Evolutionary conservation across 1,140 invertebrate genomes (phyloP).

Genomic region (Reticulitermes speratus): DNA sequence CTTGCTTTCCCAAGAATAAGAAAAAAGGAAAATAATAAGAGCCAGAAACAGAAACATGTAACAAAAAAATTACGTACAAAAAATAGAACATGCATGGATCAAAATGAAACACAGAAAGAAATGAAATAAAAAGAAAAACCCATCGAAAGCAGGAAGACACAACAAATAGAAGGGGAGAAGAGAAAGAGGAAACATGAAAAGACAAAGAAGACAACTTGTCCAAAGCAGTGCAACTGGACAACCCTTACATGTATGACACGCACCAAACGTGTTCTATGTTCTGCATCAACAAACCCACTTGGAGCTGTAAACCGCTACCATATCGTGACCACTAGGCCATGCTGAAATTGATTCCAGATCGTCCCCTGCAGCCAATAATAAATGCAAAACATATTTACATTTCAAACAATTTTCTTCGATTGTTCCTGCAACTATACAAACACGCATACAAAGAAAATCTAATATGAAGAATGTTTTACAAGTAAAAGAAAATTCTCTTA

Average conservation of each 20-base stretch:
- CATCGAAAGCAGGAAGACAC: neutral
- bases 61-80: neutral
- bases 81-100: neutral
- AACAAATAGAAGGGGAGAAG: neutral
- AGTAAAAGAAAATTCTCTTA: neutral
- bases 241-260: too few species aligned
- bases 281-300: too few species aligned
- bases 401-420: neutral
- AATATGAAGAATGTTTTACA: neutral
- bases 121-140: neutral
- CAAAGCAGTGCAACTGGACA: too few species aligned
- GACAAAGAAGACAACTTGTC: too few species aligned
- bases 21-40: too few species aligned
- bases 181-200: neutral
- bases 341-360: neutral
- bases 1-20: too few species aligned
- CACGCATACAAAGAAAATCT: neutral
- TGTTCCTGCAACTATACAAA: neutral
- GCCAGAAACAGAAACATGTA: too few species aligned
- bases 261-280: too few species aligned
- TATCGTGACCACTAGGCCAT: neutral
- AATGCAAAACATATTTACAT: neutral
- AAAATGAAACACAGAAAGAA: neutral
- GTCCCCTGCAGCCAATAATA: neutral
- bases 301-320: neutral